Evolutionary conservation across 2,888 invertebrate genomes (phyloP), one percentile per base, ranked within the genome.

Genomic region (Melanophora roralis): DNA sequence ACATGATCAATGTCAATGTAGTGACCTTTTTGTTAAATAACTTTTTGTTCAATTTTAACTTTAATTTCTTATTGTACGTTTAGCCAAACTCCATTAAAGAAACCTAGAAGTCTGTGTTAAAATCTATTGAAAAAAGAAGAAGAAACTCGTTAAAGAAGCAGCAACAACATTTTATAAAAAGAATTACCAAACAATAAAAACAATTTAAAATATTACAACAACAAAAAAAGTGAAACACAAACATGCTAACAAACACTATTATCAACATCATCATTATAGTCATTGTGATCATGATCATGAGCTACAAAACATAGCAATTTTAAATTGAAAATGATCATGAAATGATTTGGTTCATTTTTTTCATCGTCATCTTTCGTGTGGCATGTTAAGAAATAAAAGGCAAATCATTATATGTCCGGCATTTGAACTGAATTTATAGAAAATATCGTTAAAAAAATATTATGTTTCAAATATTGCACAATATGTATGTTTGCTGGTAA

Each of bases 1-100:
- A 77, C 77, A 82, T 79, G 82, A 74, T 82, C 82, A 83, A 83
- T 83, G 83, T 82, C 83, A 83, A 81, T 81, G 83, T 16, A 71
- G 73, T 83, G 83, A 83, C 83, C 83, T 83, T 83, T 83, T 3
- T 62, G 65, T 81, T 81, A 81, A 73, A 73, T 73, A 75, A 65
- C 69, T 64, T 43, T 43, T 19, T 45, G 43, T 23, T 23, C 23
- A 49, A 49, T 23, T 23, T 49, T n/a, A 12, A 23, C 21, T 49
- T 23, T 23, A 27, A 27, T 49, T 49, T 5, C 1, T 40, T 40
- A 3, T 40, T n/a, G 1, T 12, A 14, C 2, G 4, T n/a, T 14
- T 40, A 40, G 40, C 1, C 40, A 40, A 21, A 1, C 21, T 1
- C 4, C 14, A 8, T 11, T 0, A n/a, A 3, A n/a, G 4, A 53